Base-by-base conservation (phyloP, 2,113 vertebrate genomes). In the Gymnobelideus leadbeateri region DNA sequence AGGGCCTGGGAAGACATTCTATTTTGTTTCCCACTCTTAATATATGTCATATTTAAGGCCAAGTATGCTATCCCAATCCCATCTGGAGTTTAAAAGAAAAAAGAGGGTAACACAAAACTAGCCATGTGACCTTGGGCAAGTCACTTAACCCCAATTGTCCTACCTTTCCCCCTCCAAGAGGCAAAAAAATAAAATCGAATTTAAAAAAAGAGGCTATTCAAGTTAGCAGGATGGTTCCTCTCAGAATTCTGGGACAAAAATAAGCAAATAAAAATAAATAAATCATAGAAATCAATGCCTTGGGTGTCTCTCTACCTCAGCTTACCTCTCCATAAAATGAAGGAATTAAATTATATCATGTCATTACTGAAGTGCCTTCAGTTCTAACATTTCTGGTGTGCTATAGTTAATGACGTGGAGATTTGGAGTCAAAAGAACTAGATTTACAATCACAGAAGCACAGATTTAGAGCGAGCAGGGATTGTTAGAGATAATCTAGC, bases 171-270 rank as follows among this genome's bases (percentile, higher is more conserved):
- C 47, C 47, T 49, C 47, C 47, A 49, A 49, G 4, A 4, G 47
- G 47, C 47, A 49, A 49, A 49, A 49, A 49, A 49, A 49, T 49
- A 49, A 49, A 49, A 49, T 2, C 2, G 4, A 49, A 49, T 3
- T 49, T 49, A 3, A 3, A 49, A 49, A 49, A 49, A 49, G 47
- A 92, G 16, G 92, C 28, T 26, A 53, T 47, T 92, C 28, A 5
- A 46, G 50, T 61, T 94, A 55, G 43, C 51, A n/a, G 89, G 52
- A 77, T 91, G 37, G 92, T 92, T 77, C 90, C 28, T 93, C 96
- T 94, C 89, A 43, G 37, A 84, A 90, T 54, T 7, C 12, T 31
- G 89, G 31, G 52, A 5, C 4, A 2, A 0, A 1, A 93, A 68
- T 90, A 95, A 95, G 89, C 19, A 2, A 3, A 12, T 57, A 84